Evolutionary conservation across 1,140 invertebrate genomes (phyloP).

Genomic region (Drosophila nannoptera): DNA sequence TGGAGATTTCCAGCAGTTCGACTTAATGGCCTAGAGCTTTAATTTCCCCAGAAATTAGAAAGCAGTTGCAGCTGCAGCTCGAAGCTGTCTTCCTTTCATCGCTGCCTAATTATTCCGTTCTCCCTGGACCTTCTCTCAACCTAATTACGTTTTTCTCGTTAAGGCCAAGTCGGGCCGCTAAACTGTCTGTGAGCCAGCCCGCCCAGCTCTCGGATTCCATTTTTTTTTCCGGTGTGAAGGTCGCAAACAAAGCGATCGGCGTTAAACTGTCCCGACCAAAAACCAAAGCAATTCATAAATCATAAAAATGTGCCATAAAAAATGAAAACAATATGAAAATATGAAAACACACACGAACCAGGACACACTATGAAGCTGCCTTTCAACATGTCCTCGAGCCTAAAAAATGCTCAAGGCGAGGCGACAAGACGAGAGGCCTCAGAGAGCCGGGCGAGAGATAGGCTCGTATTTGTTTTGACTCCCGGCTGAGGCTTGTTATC

Average conservation of each 20-base stretch:
- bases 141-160: constrained; percentile 29
- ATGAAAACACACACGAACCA: neutral
- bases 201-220: constrained; percentile 21
- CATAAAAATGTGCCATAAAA: constrained; percentile 77
- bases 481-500: constrained; percentile 55
- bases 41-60: too few species aligned
- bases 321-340: constrained; percentile 57
- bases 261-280: constrained; percentile 37
- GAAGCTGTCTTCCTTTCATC: neutral
- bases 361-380: constrained; percentile 38
- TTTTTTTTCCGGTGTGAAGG: constrained; percentile 35
- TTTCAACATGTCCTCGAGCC: constrained; percentile 72
- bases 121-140: constrained; percentile 12
- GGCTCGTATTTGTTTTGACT: constrained; percentile 67
- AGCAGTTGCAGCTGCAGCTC: too few species aligned
- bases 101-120: neutral
- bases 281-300: constrained; percentile 78
- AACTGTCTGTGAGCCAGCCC: constrained; percentile 34
- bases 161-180: constrained; percentile 36
- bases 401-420: constrained; percentile 66
- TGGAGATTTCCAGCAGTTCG: constrained; percentile 52
- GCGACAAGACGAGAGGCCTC: constrained; percentile 35
- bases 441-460: constrained; percentile 12
- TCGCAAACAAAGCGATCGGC: constrained; percentile 30
- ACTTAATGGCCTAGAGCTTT: constrained; percentile 10